Percentiles rank a stretch among this genome's conserved stretches.
phyloP scores from a whole-genome alignment of 2,888 invertebrate genomes.

The Allophyes oxyacanthae region DNA sequence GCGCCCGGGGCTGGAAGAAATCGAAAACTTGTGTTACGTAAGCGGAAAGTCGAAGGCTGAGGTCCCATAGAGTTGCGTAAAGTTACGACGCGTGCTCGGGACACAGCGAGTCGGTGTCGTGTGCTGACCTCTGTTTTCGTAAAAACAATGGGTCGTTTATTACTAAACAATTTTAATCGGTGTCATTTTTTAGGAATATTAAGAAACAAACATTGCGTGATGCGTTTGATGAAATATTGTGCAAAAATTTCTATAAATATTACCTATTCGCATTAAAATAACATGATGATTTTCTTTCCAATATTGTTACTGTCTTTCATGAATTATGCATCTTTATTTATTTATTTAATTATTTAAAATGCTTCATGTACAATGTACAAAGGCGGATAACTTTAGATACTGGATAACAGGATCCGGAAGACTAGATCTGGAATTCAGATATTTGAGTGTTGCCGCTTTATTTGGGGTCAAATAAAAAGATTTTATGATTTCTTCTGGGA shows the following conservation, averaged over 20 bases:
- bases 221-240: constrained; percentile 5
- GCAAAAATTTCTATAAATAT: not conserved
- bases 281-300: too few species aligned
- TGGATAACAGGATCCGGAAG: too few species aligned
- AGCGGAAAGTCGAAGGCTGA: constrained; percentile 76
- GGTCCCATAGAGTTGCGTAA: constrained; percentile 76
- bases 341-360: too few species aligned
- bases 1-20: constrained; percentile 77
- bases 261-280: too few species aligned
- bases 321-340: too few species aligned
- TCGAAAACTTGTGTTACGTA: constrained; percentile 79
- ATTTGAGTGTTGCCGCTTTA: too few species aligned
- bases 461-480: too few species aligned
- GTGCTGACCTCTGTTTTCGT: constrained; percentile 53
- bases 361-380: too few species aligned
- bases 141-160: constrained; percentile 56
- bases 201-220: constrained; percentile 25
- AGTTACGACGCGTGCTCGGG: constrained; percentile 53
- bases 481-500: too few species aligned
- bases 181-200: constrained; percentile 37
- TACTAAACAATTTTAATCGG: constrained; percentile 46
- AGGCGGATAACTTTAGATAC: too few species aligned
- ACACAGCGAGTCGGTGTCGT: constrained; percentile 34
- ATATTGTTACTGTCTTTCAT: too few species aligned
- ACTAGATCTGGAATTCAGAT: too few species aligned